Conservation (phyloP, 2,888 invertebrate genomes). For the Masnerella sp. region DNA sequence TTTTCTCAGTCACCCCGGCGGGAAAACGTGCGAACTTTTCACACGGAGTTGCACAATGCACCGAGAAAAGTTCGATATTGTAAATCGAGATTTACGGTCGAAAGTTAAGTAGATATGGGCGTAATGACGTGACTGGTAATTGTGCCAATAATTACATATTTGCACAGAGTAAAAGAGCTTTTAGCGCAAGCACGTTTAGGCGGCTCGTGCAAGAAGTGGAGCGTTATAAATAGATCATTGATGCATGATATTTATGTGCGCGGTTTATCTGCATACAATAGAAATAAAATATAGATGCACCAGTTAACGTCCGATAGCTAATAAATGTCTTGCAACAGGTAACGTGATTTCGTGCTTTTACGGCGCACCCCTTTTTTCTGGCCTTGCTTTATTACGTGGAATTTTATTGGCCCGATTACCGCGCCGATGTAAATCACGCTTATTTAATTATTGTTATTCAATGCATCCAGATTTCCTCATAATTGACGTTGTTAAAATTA, state of each 20-base stretch:
- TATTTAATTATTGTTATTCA: slow-evolving; percentile 40
- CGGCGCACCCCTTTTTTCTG: slow-evolving; percentile 8
- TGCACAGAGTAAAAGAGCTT: slow-evolving; percentile 31
- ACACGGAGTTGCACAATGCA: slow-evolving; percentile 19
- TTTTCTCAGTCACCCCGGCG: not conserved
- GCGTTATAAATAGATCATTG: slow-evolving; percentile 38
- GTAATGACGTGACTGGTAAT: slow-evolving; percentile 29
- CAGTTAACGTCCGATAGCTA: slow-evolving; percentile 38
- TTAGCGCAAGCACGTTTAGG: slow-evolving; percentile 17
- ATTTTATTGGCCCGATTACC: slow-evolving; percentile 25
- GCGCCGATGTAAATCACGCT: slow-evolving; percentile 19
- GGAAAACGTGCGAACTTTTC: slow-evolving; percentile 6
- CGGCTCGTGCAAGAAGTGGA: slow-evolving; percentile 12
- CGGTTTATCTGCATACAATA: slow-evolving; percentile 42
- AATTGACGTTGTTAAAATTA: no score
- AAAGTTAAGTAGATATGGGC: slow-evolving; percentile 27
- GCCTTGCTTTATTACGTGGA: slow-evolving; percentile 24
- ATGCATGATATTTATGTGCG: slow-evolving; percentile 36
- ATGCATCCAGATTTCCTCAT: no score
- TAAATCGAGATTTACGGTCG: slow-evolving; percentile 31
- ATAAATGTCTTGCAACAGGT: slow-evolving; percentile 35
- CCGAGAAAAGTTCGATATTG: slow-evolving; percentile 17
- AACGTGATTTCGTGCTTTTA: slow-evolving; percentile 40
- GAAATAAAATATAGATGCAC: slow-evolving; percentile 46
- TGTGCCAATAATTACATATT: slow-evolving; percentile 33